Conservation (phyloP, 2,888 invertebrate genomes). For the Quadroppia sp. region DNA sequence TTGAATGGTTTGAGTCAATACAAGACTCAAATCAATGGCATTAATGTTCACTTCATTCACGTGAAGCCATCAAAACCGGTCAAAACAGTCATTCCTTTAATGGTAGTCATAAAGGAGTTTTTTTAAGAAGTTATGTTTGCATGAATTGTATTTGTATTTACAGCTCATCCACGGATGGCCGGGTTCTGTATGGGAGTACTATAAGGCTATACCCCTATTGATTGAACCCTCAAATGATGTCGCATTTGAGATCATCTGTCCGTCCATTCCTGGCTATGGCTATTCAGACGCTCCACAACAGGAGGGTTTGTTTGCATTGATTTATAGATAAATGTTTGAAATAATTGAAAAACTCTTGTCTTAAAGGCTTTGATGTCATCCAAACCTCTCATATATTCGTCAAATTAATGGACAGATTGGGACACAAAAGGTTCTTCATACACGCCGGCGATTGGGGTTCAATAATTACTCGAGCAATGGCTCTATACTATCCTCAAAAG, state of each 20-base stretch:
- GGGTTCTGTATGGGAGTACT: constrained; percentile 73
- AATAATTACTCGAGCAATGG: constrained; percentile 61
- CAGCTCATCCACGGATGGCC: constrained; percentile 73
- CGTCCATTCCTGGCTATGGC: constrained; percentile 59
- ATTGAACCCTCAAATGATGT: constrained; percentile 58
- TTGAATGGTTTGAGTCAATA: constrained; percentile 73
- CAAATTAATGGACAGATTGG: constrained; percentile 68
- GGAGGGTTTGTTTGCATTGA: constrained; percentile 57
- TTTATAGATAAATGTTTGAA: neutral
- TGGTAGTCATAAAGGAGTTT: constrained; percentile 57
- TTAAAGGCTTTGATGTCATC: constrained; percentile 47
- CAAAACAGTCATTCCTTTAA: constrained; percentile 53
- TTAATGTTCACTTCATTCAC: constrained; percentile 66
- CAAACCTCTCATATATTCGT: constrained; percentile 57
- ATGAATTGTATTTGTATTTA: neutral
- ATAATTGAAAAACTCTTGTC: constrained; percentile 23
- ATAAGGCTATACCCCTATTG: constrained; percentile 66
- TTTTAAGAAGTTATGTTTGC: neutral
- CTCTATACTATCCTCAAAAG: constrained; percentile 62
- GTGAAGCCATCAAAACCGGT: constrained; percentile 58
- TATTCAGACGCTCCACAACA: constrained; percentile 60
- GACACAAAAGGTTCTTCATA: constrained; percentile 63
- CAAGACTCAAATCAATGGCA: constrained; percentile 69
- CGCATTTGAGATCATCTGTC: constrained; percentile 63
- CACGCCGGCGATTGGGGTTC: constrained; percentile 84